Conservation (phyloP, 2,888 invertebrate species). For the Epinotia bilunana region DNA sequence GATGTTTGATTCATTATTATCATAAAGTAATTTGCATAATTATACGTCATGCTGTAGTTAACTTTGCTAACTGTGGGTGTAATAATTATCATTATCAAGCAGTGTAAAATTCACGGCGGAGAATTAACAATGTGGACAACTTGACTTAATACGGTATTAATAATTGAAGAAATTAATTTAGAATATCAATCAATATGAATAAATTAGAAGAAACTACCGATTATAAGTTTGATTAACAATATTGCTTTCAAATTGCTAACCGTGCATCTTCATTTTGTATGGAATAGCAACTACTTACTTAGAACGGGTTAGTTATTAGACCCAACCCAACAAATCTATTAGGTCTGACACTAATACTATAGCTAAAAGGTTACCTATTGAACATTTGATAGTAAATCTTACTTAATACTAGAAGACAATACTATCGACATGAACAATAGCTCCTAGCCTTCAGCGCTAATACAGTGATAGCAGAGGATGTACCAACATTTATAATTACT, state of each 20-base stretch:
- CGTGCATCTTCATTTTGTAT: not conserved
- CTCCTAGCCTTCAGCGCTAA: constrained; percentile 24
- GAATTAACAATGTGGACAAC: not conserved
- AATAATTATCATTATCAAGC: constrained; percentile 17
- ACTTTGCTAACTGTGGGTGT: not conserved
- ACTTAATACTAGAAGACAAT: constrained; percentile 31
- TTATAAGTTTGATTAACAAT: not conserved
- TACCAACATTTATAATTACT: constrained; percentile 13
- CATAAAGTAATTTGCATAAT: constrained; percentile 27
- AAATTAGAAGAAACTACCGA: not conserved
- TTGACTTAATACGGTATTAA: not conserved
- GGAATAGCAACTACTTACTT: constrained; percentile 15
- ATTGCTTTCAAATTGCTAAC: not conserved
- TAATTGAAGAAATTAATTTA: too few relatives aligned
- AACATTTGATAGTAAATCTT: constrained; percentile 28
- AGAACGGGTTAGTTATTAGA: constrained; percentile 13
- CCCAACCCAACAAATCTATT: constrained; percentile 34
- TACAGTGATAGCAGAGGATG: constrained; percentile 27
- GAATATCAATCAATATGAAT: not conserved
- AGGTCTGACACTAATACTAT: constrained; percentile 31
- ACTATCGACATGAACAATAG: constrained; percentile 33
- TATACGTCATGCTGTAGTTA: not conserved
- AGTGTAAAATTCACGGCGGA: not conserved
- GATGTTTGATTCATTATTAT: constrained; percentile 32
- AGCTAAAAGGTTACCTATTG: constrained; percentile 31